These are phyloP conservation scores for Mayetiola destructor DNA, from an alignment of 2,888 invertebrate species.

Conservation along the genomic window DNA sequence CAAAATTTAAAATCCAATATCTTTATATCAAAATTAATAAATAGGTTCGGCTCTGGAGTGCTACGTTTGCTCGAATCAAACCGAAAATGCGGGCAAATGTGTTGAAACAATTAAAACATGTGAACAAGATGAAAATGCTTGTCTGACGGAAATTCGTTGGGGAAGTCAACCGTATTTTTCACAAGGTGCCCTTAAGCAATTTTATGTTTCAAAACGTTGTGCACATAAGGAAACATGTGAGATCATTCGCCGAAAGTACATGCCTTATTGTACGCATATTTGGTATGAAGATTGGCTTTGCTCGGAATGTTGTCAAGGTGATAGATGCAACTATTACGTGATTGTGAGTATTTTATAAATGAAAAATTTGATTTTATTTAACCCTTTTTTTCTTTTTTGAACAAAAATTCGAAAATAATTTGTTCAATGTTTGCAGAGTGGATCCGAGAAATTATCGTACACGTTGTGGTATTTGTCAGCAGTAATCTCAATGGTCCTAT, in stretches of 20 bases:
- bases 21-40: background rate
- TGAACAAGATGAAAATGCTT: slow-evolving; percentile 66
- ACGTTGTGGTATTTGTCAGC: background rate
- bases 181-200: slow-evolving; percentile 81
- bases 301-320: slow-evolving; percentile 89
- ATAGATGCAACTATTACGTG: slow-evolving; percentile 87
- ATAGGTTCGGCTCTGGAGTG: slow-evolving; percentile 57
- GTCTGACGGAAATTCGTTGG: slow-evolving; percentile 78
- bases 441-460: background rate
- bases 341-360: slow-evolving; percentile 58
- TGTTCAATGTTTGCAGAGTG: background rate
- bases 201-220: slow-evolving; percentile 83
- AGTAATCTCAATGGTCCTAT: background rate
- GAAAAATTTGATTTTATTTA: background rate
- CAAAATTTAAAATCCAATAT: background rate
- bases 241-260: slow-evolving; percentile 49
- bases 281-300: slow-evolving; percentile 97
- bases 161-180: slow-evolving; percentile 88
- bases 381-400: background rate
- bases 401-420: background rate
- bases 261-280: slow-evolving; percentile 72
- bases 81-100: slow-evolving; percentile 84
- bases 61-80: slow-evolving; percentile 88
- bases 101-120: slow-evolving; percentile 82
- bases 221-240: slow-evolving; percentile 68